Base-by-base conservation (phyloP, 2,113 vertebrate genomes). In the Syngnathus typhle region DNA sequence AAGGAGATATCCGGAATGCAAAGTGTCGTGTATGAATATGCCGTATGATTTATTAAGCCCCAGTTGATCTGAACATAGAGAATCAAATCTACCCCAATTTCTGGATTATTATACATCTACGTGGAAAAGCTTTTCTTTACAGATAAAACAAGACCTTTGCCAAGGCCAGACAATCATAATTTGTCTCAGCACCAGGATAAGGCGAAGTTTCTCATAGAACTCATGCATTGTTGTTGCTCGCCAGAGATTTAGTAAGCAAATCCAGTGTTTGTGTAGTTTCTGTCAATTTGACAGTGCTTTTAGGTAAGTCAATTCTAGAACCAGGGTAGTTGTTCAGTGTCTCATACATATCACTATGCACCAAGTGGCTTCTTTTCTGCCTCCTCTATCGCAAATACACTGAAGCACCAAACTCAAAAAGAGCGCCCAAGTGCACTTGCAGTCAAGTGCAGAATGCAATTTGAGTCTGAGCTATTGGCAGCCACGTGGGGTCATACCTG, bases 361-460 rank as follows among this genome's bases (percentile, higher is more conserved):
- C 37, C 12, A 39, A 43, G 21, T 13, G 62, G 56, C 15, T 11
- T 72, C 43, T 67, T 64, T 37, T 43, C 49, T 69, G 60, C 36
- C 4, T 8, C 58, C 36, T n/a, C 18, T 44, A 62, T 61, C 27
- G 19, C n/a, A 44, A 51, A 23, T 54, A 79, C 74, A 72, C 37
- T 43, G 51, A 78, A 67, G 56, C 67, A 44, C 10, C 74, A 72
- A 76, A 62, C 68, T 70, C 60, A 72, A 65, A 38, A 46, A 58
- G 19, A 66, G 67, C 39, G 67, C 46, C 60, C 71, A 78, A 81
- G 76, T 80, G 69, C 72, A 73, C 81, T 81, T 61, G 79, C 88
- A 90, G 76, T 83, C 75, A 85, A 88, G 90, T 90, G 89, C 85
- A 76, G 89, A 88, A 90, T 75, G 83, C 89, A 92, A 92, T 92